Percentiles rank a stretch among this genome's conserved stretches.
Evolutionary conservation across 2,113 vertebrate genomes (phyloP).

Genomic region (Syrmaticus mikado): DNA sequence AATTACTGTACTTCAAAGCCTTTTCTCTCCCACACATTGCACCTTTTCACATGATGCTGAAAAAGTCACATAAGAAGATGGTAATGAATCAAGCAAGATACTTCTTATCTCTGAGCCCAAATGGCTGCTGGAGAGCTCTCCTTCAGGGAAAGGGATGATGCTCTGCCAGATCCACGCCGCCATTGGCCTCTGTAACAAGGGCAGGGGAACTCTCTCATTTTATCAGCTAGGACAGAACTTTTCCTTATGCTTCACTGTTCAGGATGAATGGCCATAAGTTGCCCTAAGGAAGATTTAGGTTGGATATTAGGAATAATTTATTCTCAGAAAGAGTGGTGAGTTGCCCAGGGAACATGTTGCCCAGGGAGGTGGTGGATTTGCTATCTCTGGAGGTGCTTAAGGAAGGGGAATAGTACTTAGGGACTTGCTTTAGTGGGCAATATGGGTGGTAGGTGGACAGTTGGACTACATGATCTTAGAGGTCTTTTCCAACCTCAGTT

Average conservation of each 20-base stretch:
- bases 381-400: too few species aligned
- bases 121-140: background rate
- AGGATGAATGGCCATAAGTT: too few species aligned
- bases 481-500: too few species aligned
- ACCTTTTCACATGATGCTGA: background rate
- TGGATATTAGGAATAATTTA: too few species aligned
- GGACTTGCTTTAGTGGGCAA: too few species aligned
- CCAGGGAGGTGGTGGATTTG: too few species aligned
- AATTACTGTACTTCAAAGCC: background rate
- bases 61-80: background rate
- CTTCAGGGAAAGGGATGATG: rapidly evolving
- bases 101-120: background rate
- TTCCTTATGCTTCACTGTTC: background rate
- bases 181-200: background rate
- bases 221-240: background rate
- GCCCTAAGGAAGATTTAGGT: too few species aligned
- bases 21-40: background rate
- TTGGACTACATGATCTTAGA: too few species aligned
- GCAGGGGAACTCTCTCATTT: background rate
- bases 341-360: too few species aligned
- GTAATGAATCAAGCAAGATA: background rate
- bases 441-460: too few species aligned
- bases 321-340: too few species aligned
- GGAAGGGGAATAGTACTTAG: too few species aligned
- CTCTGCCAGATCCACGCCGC: rapidly evolving